Evolutionary conservation across 2,113 vertebrate genomes (phyloP).

Genomic region (Aythya baeri): DNA sequence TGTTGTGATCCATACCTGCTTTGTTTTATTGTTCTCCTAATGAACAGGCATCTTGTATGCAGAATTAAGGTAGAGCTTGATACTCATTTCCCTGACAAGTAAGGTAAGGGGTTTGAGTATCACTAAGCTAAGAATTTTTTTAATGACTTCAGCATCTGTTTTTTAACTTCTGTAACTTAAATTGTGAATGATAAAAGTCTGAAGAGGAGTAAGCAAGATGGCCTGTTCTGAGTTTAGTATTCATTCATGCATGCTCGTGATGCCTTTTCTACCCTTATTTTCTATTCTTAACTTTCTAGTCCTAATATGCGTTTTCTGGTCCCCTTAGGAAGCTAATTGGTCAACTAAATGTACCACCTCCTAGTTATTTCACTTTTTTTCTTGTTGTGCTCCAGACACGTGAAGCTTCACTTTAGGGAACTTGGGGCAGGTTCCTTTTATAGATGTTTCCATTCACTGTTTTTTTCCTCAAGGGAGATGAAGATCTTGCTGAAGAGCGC

Average conservation of each 20-base stretch:
- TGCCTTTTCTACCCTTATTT: neutral
- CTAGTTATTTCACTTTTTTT: neutral
- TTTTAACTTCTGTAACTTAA: neutral
- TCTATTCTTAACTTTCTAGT: neutral
- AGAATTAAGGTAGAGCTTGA: neutral
- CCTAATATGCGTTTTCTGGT: neutral
- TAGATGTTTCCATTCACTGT: neutral
- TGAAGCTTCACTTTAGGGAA: neutral
- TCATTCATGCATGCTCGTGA: neutral
- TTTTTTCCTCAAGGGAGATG: neutral
- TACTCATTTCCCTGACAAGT: neutral
- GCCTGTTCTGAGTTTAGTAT: neutral
- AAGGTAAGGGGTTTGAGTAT: neutral
- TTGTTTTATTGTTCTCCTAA: neutral
- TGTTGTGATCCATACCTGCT: neutral
- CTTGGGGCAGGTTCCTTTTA: neutral
- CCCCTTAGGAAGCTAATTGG: neutral
- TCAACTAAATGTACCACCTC: neutral
- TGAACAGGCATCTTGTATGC: neutral
- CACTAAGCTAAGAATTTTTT: neutral
- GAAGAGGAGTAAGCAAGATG: neutral
- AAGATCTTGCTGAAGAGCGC: neutral
- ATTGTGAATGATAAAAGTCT: neutral
- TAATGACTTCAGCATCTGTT: neutral
- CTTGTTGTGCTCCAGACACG: neutral